Evolutionary conservation across 2,797 vertebrate species (phyloP), one percentile per base, ranked within the genome.

Genomic region (Microctenopoma steveboyesi): DNA sequence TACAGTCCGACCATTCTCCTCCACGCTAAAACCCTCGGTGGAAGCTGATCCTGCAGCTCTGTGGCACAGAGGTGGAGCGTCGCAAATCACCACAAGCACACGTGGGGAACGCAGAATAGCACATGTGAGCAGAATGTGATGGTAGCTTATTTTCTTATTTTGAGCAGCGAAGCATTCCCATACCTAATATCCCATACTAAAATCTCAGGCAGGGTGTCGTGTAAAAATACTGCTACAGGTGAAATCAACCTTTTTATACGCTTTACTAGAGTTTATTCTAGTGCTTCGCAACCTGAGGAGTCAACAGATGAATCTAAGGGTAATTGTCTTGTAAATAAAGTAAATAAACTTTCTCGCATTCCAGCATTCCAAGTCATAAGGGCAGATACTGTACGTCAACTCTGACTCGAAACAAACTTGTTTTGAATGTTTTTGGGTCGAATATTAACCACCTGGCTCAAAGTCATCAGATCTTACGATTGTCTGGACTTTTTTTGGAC

Each of bases 1-100:
- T 92, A 88, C 72, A 67, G 77, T 79, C 84, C 63, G 86, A 82
- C 81, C 84, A 61, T 77, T 72, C 76, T 51, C 47, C 50, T 52
- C 43, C 11, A 67, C 71, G 64, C 43, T 46, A 54, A 71, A 45
- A 43, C 48, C 52, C 49, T 74, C 13, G 0, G 57, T 39, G 71
- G 69, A 74, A 53, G 65, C 54, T 52, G 73, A 82, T 79, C 35
- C 74, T 61, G 74, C 63, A 22, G 69, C 69, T 64, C 58, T 6
- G 1, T 78, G 83, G 77, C 88, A 76, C 74, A 39, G 15, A 75
- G 78, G 72, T 68, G 76, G 64, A 78, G 78, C n/a, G 22, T 75
- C 67, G 27, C 77, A 58, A 83, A 87, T 78, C 76, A 52, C 50
- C 62, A 39, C 74, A 71, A 56, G 66, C 81, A 75, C 77, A 80